Evolutionary conservation across 2,888 invertebrate species (phyloP), one percentile per base, ranked within the genome.

Genomic region (Chrysotoxum bicinctum): DNA sequence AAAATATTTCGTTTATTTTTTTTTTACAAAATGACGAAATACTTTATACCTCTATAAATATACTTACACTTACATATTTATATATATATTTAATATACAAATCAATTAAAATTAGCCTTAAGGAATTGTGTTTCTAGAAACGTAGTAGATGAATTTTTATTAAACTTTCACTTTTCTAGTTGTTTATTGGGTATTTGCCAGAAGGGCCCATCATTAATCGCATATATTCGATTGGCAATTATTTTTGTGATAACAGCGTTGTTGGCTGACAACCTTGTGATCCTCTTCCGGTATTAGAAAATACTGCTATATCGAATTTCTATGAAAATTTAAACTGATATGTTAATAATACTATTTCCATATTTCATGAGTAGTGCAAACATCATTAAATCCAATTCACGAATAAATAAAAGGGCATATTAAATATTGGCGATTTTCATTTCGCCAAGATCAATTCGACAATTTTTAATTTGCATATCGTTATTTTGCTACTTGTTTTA

Each of bases 1-100:
- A 58, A 58, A 66, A 77, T 52, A 16, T 73, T 81, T 35, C 70
- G 43, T 75, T 87, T 83, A 89, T 84, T 86, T 35, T 52, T 50
- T 50, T 1, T n/a, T n/a, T 6, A 35, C 19, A 69, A 43, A 7
- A 79, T 84, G 75, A 75, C 70, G 75, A 72, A 79, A 75, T 10
- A 8, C 12, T 21, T 23, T 35, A 8, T 37, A 48, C 1, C 50
- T 43, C 16, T 19, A 12, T 21, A 26, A 23, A 50, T 19, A 19
- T 10, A 19, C 8, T 2, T n/a, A n/a, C 26, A 26, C 26, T 6
- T 26, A 26, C 5, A 26, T 26, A 26, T 5, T 5, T 26, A 26
- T 26, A 26, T 5, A 26, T 26, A 26, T 3, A 26, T 26, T 26
- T 26, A 26, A 10, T 10, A 14, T 0, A 14, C 21, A 48, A 10